Conservation (phyloP, 2,888 invertebrate species). For the Ormia ochracea region DNA sequence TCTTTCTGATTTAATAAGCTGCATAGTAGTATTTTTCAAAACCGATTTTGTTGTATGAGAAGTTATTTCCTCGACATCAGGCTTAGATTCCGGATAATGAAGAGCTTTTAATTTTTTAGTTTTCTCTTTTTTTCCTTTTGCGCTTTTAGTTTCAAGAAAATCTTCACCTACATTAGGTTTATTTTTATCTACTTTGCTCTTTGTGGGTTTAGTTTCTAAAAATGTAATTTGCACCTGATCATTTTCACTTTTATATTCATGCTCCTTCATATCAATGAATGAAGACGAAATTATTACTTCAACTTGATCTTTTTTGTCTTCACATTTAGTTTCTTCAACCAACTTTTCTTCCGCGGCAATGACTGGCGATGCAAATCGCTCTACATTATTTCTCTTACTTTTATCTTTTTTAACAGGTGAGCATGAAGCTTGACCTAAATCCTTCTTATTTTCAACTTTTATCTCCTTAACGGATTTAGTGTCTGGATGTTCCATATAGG, state of each 20-base stretch:
- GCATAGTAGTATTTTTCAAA: neutral
- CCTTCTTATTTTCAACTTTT: constrained; percentile 59
- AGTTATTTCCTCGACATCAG: neutral
- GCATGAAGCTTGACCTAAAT: neutral
- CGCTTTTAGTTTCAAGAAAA: neutral
- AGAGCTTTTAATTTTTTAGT: neutral
- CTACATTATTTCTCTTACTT: too few species aligned
- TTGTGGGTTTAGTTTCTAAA: neutral
- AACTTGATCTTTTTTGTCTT: neutral
- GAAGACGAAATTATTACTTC: neutral
- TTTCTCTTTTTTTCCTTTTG: constrained; percentile 14
- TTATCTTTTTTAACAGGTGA: neutral
- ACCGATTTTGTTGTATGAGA: neutral
- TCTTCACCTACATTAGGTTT: neutral
- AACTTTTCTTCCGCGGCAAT: too few species aligned
- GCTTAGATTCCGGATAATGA: constrained; percentile 2
- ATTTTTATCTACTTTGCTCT: neutral
- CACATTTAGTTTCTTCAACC: neutral
- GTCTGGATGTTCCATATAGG: constrained; percentile 64
- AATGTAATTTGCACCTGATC: neutral
- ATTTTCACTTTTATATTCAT: constrained; percentile 60
- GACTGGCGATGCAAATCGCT: too few species aligned
- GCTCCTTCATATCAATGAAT: constrained; percentile 9
- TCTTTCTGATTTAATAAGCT: constrained; percentile 58
- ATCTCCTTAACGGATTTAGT: constrained; percentile 42